Percentiles rank a stretch among this genome's conserved stretches.
phyloP scores from a whole-genome alignment of 1,140 invertebrate species.

The Nephila pilipes region DNA sequence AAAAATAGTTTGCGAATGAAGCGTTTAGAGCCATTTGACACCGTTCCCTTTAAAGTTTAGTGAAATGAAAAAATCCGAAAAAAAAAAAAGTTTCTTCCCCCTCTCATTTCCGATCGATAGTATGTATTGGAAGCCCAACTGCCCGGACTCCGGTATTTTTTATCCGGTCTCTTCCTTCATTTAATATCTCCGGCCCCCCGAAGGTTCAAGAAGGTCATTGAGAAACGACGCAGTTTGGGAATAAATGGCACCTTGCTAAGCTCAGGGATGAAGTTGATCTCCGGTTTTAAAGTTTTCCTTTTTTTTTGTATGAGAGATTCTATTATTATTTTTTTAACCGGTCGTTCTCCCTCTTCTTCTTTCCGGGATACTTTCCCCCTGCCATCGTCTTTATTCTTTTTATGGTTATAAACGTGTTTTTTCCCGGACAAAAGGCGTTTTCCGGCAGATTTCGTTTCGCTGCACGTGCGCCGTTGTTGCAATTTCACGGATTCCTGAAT shows the following conservation, averaged over 20 bases:
- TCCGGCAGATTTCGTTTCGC: slow-evolving; percentile 53
- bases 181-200: background rate
- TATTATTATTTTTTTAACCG: slow-evolving; percentile 3
- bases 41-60: slow-evolving; percentile 41
- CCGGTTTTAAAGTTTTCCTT: slow-evolving; percentile 42
- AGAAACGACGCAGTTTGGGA: slow-evolving; percentile 52
- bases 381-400: slow-evolving; percentile 36
- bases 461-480: slow-evolving; percentile 23
- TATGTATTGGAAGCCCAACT: background rate
- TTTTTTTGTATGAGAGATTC: background rate
- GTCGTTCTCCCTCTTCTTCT: background rate
- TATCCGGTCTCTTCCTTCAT: slow-evolving; percentile 26
- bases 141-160: background rate
- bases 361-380: background rate
- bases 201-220: slow-evolving; percentile 24
- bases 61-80: background rate
- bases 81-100: background rate
- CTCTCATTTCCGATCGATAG: background rate
- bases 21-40: slow-evolving; percentile 63
- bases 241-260: slow-evolving; percentile 64
- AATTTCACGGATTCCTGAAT: slow-evolving; percentile 59
- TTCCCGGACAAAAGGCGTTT: slow-evolving; percentile 15
- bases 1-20: slow-evolving; percentile 59
- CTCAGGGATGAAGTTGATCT: slow-evolving; percentile 52
- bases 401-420: slow-evolving; percentile 43